Evolutionary conservation across 1,140 invertebrate genomes (phyloP).

Genomic region (Idris sp.): DNA sequence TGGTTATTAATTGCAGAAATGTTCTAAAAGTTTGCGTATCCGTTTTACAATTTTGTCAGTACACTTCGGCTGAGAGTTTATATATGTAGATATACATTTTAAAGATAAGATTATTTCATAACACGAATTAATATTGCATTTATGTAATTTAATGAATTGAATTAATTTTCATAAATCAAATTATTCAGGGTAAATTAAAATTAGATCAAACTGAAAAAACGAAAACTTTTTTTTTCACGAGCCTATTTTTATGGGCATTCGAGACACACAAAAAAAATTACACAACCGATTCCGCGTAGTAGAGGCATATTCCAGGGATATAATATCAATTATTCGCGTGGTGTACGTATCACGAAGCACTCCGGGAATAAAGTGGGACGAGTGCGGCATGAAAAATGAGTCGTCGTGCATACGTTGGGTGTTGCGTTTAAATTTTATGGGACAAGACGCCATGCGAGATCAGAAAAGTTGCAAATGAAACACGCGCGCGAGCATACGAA

Average conservation of each 20-base stretch:
- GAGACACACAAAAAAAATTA: slow-evolving; percentile 10
- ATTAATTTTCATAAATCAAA: background rate
- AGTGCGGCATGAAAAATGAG: slow-evolving; percentile 56
- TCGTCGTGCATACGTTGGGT: slow-evolving; percentile 24
- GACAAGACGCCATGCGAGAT: slow-evolving; percentile 43
- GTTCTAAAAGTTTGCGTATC: too few species aligned
- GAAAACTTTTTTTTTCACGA: too few species aligned
- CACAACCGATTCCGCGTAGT: slow-evolving; percentile 17
- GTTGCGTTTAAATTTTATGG: slow-evolving; percentile 55
- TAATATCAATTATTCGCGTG: slow-evolving; percentile 53
- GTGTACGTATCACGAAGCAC: slow-evolving; percentile 44
- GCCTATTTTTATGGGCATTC: background rate
- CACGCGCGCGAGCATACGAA: slow-evolving; percentile 24
- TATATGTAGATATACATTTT: too few species aligned
- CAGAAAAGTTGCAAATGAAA: slow-evolving; percentile 23
- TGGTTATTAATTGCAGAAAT: too few species aligned
- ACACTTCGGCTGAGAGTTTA: too few species aligned
- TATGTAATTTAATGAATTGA: too few species aligned
- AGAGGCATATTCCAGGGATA: slow-evolving; percentile 7
- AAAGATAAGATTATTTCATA: too few species aligned
- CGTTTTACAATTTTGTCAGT: too few species aligned
- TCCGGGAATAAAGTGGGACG: slow-evolving; percentile 36
- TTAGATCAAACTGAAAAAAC: too few species aligned
- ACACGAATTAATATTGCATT: too few species aligned
- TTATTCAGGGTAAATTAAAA: too few species aligned